Evolutionary conservation across 2,113 vertebrate species (phyloP).

Genomic region (Phyllostomus hastatus): DNA sequence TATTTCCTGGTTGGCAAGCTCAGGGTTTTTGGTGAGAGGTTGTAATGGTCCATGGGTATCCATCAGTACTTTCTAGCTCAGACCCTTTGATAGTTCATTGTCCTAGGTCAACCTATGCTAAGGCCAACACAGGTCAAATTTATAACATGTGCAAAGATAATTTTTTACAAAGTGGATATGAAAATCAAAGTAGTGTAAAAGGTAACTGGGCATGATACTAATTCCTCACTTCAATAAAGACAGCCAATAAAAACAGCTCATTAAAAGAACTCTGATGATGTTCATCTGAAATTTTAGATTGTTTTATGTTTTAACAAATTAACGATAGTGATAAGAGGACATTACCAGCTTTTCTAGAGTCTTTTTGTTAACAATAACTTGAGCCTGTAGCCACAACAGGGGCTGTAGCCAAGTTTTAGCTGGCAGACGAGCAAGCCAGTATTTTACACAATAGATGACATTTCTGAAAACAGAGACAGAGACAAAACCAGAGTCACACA

Average conservation of each 20-base stretch:
- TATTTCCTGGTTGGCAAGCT: background rate
- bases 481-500: conserved; percentile 58
- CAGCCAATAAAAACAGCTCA: conserved; percentile 67
- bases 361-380: conserved; percentile 58
- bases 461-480: conserved; percentile 60
- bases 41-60: background rate
- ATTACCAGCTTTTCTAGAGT: conserved; percentile 62
- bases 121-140: conserved; percentile 47
- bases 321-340: conserved; percentile 58
- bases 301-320: conserved; percentile 72
- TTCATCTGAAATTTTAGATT: conserved; percentile 71
- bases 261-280: conserved; percentile 70
- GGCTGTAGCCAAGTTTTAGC: conserved; percentile 55
- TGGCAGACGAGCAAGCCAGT: background rate
- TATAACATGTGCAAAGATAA: conserved; percentile 64
- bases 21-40: background rate
- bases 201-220: conserved; percentile 75
- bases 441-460: conserved; percentile 10
- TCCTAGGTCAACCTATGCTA: conserved; percentile 52
- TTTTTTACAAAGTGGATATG: conserved; percentile 18
- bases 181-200: conserved; percentile 64
- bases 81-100: conserved; percentile 48
- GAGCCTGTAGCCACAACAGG: conserved; percentile 32
- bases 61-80: conserved; percentile 48
- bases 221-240: conserved; percentile 73